A percentile compares a stretch with the other conserved stretches of the same genome.
These are phyloP conservation scores for Rhopilema esculentum DNA, from an alignment of 30 jellyfish, hydroid and myxozoan genomes.

Conservation along the genomic window DNA sequence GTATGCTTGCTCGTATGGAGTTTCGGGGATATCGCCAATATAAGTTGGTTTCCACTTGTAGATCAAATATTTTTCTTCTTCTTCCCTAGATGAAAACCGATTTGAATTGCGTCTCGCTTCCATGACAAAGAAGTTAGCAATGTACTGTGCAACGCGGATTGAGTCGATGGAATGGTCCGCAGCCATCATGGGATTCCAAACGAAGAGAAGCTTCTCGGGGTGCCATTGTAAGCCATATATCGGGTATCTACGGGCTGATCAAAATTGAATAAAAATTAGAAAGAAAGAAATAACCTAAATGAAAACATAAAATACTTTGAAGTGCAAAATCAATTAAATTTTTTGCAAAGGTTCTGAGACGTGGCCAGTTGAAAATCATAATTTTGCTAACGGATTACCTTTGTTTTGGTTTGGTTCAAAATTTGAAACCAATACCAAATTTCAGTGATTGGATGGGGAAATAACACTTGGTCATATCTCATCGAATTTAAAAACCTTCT, in stretches of 20 bases:
- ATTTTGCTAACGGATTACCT: too few species aligned
- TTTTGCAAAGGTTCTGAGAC: too few species aligned
- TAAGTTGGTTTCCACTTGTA: slow-evolving; percentile 74
- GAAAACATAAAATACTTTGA: too few species aligned
- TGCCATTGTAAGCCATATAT: slow-evolving; percentile 97
- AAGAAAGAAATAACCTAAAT: too few species aligned
- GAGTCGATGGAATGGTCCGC: slow-evolving; percentile 85
- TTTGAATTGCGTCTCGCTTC: slow-evolving; percentile 84
- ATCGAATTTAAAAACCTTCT: too few species aligned
- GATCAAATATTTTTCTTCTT: slow-evolving; percentile 67
- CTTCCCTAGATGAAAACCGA: slow-evolving; percentile 65
- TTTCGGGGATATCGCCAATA: slow-evolving; percentile 87
- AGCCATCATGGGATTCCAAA: slow-evolving; percentile 79
- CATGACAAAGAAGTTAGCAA: slow-evolving; percentile 78
- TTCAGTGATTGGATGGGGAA: too few species aligned
- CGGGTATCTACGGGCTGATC: slow-evolving; percentile 81
- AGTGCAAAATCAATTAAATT: too few species aligned
- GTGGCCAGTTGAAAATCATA: too few species aligned
- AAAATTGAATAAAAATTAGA: neutral
- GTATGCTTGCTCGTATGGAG: slow-evolving; percentile 93
- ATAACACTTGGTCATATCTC: too few species aligned
- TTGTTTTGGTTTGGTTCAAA: too few species aligned
- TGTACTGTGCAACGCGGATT: slow-evolving; percentile 86
- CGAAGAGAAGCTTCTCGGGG: slow-evolving; percentile 88
- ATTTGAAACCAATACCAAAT: too few species aligned